Conservation (phyloP, 1,140 invertebrate species). For the Ctenoplectra terminalis region DNA sequence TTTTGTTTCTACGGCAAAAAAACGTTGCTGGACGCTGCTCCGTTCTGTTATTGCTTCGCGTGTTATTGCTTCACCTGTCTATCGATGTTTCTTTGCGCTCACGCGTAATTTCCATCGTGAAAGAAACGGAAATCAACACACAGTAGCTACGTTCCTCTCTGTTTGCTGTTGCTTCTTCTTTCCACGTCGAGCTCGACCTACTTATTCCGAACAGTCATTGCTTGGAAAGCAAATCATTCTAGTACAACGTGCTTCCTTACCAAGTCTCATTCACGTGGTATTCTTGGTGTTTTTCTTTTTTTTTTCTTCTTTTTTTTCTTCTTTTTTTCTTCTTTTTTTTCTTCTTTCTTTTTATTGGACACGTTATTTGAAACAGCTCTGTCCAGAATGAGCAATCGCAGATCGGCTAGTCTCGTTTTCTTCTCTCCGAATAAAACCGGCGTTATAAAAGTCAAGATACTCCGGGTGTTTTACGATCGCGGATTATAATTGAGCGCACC, state of each 20-base stretch:
- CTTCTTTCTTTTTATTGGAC: neutral
- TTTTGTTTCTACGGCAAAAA: neutral
- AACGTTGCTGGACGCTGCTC: neutral
- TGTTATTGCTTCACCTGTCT: constrained; percentile 16
- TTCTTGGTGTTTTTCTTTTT: too few relatives aligned
- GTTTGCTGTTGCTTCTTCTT: too few relatives aligned
- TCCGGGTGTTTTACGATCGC: neutral
- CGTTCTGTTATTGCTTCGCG: neutral
- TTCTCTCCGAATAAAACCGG: neutral
- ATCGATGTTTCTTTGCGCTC: constrained; percentile 1
- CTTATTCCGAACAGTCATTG: neutral
- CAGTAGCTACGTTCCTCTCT: too few relatives aligned
- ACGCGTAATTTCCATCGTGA: constrained; percentile 1
- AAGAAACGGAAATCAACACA: neutral
- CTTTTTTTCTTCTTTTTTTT: too few relatives aligned
- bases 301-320: too few relatives aligned
- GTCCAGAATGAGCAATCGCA: neutral
- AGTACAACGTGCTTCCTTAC: neutral
- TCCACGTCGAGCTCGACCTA: neutral
- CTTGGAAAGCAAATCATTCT: constrained; percentile 1
- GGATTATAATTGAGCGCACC: neutral
- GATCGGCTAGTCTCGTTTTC: neutral
- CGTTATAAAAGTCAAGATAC: neutral
- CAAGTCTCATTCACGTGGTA: neutral
- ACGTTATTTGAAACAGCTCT: neutral